Conservation (phyloP, 2,888 invertebrate genomes). For the Metellina segmentata region DNA sequence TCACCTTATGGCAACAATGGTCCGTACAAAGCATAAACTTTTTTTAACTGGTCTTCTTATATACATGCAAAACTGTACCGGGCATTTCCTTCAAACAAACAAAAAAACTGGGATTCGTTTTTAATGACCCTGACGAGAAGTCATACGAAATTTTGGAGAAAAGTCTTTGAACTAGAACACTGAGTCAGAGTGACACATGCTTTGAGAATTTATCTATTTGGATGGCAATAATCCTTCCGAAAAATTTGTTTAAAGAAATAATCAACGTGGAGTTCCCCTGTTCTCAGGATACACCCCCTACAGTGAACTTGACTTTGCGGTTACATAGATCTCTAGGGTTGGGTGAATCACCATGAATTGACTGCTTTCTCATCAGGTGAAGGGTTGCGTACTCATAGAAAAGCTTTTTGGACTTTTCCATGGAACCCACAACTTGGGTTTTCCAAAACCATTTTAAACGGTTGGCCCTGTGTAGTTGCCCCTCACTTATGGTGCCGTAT, state of each 20-base stretch:
- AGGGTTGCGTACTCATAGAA: neutral
- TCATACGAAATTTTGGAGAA: constrained; percentile 9
- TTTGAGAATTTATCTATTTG: neutral
- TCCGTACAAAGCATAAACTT: neutral
- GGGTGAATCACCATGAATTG: constrained; percentile 2
- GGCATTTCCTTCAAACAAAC: constrained; percentile 28
- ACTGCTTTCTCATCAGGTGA: neutral
- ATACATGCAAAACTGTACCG: neutral
- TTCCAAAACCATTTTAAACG: neutral
- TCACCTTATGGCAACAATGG: too few species aligned
- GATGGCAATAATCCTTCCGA: constrained; percentile 7
- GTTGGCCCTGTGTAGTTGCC: too few species aligned
- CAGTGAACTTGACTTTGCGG: constrained; percentile 46
- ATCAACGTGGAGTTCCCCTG: constrained; percentile 1
- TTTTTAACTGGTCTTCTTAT: neutral
- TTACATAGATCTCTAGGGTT: neutral
- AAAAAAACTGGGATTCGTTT: neutral
- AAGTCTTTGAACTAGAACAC: constrained; percentile 14
- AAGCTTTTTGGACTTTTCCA: neutral
- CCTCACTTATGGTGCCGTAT: too few species aligned
- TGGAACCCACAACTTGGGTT: neutral
- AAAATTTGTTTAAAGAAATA: neutral
- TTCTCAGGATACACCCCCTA: constrained; percentile 23
- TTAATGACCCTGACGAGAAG: constrained; percentile 3
- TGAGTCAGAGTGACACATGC: constrained; percentile 42